Base-by-base conservation (phyloP, 2,888 invertebrate genomes). In the Polydrusus pterygomalis region DNA sequence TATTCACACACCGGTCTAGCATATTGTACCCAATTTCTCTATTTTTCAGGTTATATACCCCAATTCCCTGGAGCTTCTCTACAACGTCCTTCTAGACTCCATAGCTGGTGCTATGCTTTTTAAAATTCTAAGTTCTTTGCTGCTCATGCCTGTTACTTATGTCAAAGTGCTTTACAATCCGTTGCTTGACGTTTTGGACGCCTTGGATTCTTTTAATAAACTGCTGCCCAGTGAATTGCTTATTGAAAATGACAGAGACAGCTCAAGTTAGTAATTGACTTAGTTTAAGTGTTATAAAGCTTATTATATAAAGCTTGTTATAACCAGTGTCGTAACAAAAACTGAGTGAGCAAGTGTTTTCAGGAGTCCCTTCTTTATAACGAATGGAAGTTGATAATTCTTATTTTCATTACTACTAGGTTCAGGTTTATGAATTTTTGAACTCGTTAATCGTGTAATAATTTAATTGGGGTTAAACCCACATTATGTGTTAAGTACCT, bases 21-120 rank as follows among this genome's bases (percentile, higher is more conserved):
- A 40, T n/a, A n/a, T 40, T 40, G 40, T 40, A 11, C 40, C 40
- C 1, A 40, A 43, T n/a, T 43, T 43, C 2, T 25, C 8, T 45
- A 11, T 30, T 54, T 71, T 17, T 77, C 67, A 77, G 74, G 62
- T 38, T 0, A 17, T 45, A 17, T 83, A 87, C 79, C 86, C 87
- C 0, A 77, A 82, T 11, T 84, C 86, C 77, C 81, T 88, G 76
- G 87, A 88, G 77, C 82, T 89, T 75, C 83, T 89, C 38, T 87
- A 87, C 78, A 87, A 88, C 79, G 88, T 91, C 7, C 82, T 92
- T 73, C 88, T 89, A 79, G 87, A 89, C 76, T 91, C 91, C 0
- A 88, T 91, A 10, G 89, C 90, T 6, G 92, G 92, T 0, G 88
- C 90, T 8, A 90, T 91, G 89, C 82, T 92, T 77, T 89, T 89